phyloP scores from a whole-genome alignment of 2,797 vertebrate species.

The Paguma larvata region DNA sequence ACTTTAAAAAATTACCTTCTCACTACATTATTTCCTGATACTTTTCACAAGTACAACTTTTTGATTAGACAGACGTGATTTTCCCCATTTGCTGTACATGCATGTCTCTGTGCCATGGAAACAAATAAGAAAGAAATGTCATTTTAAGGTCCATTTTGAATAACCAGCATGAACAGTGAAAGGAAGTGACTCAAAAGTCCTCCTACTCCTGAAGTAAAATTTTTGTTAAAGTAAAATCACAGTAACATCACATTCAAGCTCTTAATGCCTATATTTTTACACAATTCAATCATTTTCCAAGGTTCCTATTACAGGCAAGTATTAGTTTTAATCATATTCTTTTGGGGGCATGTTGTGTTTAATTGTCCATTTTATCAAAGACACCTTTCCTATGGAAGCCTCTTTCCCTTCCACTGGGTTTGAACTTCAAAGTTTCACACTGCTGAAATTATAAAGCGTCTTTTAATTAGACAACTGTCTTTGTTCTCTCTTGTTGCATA shows the following conservation, averaged over 20 bases:
- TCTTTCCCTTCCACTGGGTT: not conserved
- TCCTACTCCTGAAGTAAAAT: not conserved
- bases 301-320: not conserved
- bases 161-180: not conserved
- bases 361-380: not conserved
- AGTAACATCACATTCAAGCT: not conserved
- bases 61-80: conserved; percentile 14
- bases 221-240: not conserved
- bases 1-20: not conserved
- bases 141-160: not conserved
- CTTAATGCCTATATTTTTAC: not conserved
- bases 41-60: conserved; percentile 24
- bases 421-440: not conserved
- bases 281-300: not conserved
- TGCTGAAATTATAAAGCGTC: not conserved
- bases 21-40: not conserved
- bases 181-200: not conserved
- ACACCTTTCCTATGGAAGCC: not conserved
- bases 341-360: not conserved
- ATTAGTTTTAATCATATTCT: conserved; percentile 32
- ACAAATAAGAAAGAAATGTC: conserved; percentile 4
- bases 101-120: not conserved
- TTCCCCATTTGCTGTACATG: not conserved
- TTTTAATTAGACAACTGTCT: not conserved
- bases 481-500: not conserved